phyloP scores from a whole-genome alignment of 2,888 invertebrate genomes.

The Amblyteles armatorius region DNA sequence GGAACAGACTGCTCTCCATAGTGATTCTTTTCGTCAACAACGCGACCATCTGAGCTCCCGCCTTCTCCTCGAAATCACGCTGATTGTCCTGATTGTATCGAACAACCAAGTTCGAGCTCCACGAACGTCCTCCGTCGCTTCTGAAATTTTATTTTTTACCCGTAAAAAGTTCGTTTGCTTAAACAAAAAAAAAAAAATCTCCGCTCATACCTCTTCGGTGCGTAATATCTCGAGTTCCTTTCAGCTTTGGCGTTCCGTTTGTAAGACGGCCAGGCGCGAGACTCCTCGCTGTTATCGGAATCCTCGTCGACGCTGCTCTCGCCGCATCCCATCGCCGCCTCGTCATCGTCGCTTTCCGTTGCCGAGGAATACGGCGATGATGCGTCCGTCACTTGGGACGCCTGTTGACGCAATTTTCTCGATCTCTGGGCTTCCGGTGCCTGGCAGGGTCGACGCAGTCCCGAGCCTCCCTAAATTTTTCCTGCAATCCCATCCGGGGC shows the following conservation, averaged over 20 bases:
- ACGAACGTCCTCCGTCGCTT: constrained; percentile 87
- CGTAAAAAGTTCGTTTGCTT: not conserved
- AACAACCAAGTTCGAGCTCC: constrained; percentile 91
- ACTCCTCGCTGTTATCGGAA: constrained; percentile 81
- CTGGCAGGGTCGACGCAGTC: constrained; percentile 76
- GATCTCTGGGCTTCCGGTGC: constrained; percentile 74
- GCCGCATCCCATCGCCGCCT: constrained; percentile 74
- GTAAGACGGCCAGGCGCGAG: constrained; percentile 71
- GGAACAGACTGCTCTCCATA: constrained; percentile 70
- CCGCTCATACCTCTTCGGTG: constrained; percentile 72
- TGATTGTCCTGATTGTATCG: constrained; percentile 96
- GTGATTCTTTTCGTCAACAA: constrained; percentile 86
- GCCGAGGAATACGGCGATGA: constrained; percentile 77
- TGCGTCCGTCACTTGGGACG: constrained; percentile 76
- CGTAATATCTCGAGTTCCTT: constrained; percentile 71
- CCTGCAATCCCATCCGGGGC: constrained; percentile 69
- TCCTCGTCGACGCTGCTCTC: constrained; percentile 80
- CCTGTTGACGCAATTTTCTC: constrained; percentile 75
- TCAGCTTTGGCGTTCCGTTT: constrained; percentile 71
- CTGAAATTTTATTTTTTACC: constrained; percentile 69
- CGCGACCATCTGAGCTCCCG: constrained; percentile 89
- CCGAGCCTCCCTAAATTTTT: constrained; percentile 81
- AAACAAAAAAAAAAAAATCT: not conserved
- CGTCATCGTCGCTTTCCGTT: constrained; percentile 80
- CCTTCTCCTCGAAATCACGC: constrained; percentile 92